Evolutionary conservation across 2,888 invertebrate species (phyloP), one percentile per base, ranked within the genome.

Genomic region (Spodoptera picta): DNA sequence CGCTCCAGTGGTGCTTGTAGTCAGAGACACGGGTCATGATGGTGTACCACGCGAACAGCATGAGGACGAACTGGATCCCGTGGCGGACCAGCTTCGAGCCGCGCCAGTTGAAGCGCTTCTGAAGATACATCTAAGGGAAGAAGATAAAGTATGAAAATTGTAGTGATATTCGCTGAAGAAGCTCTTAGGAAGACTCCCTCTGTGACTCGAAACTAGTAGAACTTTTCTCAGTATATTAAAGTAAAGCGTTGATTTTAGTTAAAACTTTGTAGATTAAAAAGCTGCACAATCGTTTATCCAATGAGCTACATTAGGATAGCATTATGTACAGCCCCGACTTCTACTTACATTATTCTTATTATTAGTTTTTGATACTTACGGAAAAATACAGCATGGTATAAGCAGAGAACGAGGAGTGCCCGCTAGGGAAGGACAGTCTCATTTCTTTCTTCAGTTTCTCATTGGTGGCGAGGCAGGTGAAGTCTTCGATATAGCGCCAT

Each of bases 1-100:
- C 99, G 83, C 98, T 98, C 98, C 99, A 99, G 87, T 99, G 99
- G 91, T 99, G 99, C 89, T 99, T 99, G 95, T 99, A 98, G 94
- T 99, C 98, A 0, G 98, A 98, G 44, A 99, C 96, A 43, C 99
- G 96, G 1, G 98, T 97, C 94, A 99, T 95, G n/a, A 97, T 97
- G 10, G 98, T 98, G 89, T 96, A 98, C 96, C 97, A 97, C 41
- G 98, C 97, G 89, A 98, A 94, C 90, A 97, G 95, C 69, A 99
- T 93, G 57, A 97, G 96, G 11, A 97, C 77, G 85, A 97, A 96
- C 93, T 99, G 99, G 56, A 98, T 90, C n/a, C 97, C 96, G 86
- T 98, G 98, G 59, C 97, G 96, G 52, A 98, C 90, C 61, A 99
- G 95, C 86, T 96, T 97, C 57, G 97, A 97, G 23, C 97, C 96